Evolutionary conservation across 2,797 vertebrate genomes (phyloP), one percentile per base, ranked within the genome.

Genomic region (Aselliscus stoliczkanus): DNA sequence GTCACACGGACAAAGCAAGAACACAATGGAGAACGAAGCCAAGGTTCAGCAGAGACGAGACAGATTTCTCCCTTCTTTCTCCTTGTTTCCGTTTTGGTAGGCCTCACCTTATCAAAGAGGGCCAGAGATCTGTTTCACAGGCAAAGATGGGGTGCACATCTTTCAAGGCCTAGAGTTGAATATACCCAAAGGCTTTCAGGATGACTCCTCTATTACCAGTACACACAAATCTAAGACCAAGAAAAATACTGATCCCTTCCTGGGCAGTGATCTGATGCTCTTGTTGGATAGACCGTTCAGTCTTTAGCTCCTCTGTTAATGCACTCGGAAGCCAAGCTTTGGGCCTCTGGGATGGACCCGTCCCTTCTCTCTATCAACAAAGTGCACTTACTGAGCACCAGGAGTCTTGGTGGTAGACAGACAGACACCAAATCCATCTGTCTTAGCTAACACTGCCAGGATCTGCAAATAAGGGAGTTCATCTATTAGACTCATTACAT

Each of bases 401-500:
- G 77, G 83, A 81, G 52, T 44, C 80, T 70, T 77, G n/a, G 23
- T 44, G 80, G 67, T 37, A 91, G 54, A 73, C 29, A 73, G 44
- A 56, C 2, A 50, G 50, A 86, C 42, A 34, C 23, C 1, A 7
- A 76, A 31, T 62, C 47, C 15, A 14, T 50, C 42, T 9, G 13
- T 50, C 47, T 50, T 50, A 50, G 3, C 47, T 50, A 50, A 50
- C n/a, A 75, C 80, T 75, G 56, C 31, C 2, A 15, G 79, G 52
- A 82, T 25, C n/a, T 89, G 50, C 31, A 60, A 42, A 52, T 83
- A 87, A 87, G 72, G 31, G n/a, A 64, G 5, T 70, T 86, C 39
- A 96, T 95, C 50, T 83, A 52, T 77, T 93, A 96, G 60, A 73
- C 21, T 86, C 29, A 64, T 69, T 70, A 72, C 6, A 50, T 72